Base-by-base conservation (phyloP, 2,888 invertebrate genomes). In the Nemurella pictetii region DNA sequence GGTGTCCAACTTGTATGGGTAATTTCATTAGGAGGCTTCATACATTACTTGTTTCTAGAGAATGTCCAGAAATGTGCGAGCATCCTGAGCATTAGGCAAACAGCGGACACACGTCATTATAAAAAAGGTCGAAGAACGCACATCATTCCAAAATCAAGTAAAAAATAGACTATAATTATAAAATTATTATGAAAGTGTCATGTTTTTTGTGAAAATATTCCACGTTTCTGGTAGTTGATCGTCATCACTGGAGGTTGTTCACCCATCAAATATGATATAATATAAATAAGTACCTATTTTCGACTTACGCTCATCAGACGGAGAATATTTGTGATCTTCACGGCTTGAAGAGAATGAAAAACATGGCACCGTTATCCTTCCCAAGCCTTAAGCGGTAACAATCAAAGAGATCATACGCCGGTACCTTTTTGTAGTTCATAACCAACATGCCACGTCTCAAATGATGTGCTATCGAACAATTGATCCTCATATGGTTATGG, bases 201-300 rank as follows among this genome's bases (percentile, higher is more conserved):
- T 55, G 5, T 80, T 15, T 82, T 82, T 82, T 26, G 9, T 25
- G 32, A n/a, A 35, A 82, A 29, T 78, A 29, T 29, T 29, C 29
- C n/a, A 29, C 55, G 9, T 55, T 55, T 55, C 20, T 20, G 2
- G 55, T 55, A 15, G 55, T 55, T 55, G 55, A 20, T 20, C 55
- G 55, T 78, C 78, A 78, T 55, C 82, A 72, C 72, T 27, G 9
- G 55, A 82, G 82, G 82, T 72, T 82, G 29, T 82, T 82, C 82
- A 82, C 55, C 82, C 27, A 55, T n/a, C 3, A 82, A 82, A 82
- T 72, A 82, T 72, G 25, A 26, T n/a, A 9, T 78, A 78, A 55
- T 72, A 82, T 7, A 55, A 55, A 55, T 55, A 12, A 20, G 55
- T 55, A 27, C 12, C 3, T 55, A 15, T 55, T 27, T 55, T 29